phyloP scores from a whole-genome alignment of 2,113 vertebrate species.

The Cephalophus harveyi region DNA sequence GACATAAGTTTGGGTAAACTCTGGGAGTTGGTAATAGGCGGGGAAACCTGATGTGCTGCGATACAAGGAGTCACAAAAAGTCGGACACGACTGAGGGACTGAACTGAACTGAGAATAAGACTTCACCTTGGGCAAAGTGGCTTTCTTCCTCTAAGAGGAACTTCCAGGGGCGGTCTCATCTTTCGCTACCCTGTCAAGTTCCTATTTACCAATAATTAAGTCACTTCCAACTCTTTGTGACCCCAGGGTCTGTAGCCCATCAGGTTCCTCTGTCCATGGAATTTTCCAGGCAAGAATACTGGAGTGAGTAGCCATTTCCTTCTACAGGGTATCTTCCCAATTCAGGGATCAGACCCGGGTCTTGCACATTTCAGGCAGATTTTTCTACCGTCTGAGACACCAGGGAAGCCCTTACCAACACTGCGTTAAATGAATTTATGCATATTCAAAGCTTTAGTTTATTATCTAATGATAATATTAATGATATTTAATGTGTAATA shows the following conservation, averaged over 20 bases:
- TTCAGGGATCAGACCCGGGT: not conserved
- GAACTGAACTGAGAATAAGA: too few relatives aligned
- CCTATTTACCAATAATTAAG: not conserved
- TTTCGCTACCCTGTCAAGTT: not conserved
- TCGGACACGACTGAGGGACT: too few relatives aligned
- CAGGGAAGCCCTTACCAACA: not conserved
- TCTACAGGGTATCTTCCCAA: not conserved
- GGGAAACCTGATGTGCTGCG: too few relatives aligned
- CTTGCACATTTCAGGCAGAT: not conserved
- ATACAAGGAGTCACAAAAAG: too few relatives aligned
- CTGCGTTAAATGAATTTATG: not conserved
- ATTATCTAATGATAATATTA: not conserved
- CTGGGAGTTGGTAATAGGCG: too few relatives aligned
- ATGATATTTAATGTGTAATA: not conserved
- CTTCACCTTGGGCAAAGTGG: not conserved
- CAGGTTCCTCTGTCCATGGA: not conserved
- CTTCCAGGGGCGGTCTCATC: not conserved
- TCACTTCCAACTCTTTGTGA: not conserved
- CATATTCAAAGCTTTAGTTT: not conserved
- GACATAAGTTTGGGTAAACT: too few relatives aligned
- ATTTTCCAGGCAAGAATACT: not conserved
- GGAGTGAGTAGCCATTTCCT: too few relatives aligned
- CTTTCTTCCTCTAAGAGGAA: not conserved
- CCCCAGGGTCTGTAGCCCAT: not conserved
- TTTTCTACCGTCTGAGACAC: not conserved